Conservation (phyloP, 2,797 vertebrate species). For the Pteronotus mesoamericanus region DNA sequence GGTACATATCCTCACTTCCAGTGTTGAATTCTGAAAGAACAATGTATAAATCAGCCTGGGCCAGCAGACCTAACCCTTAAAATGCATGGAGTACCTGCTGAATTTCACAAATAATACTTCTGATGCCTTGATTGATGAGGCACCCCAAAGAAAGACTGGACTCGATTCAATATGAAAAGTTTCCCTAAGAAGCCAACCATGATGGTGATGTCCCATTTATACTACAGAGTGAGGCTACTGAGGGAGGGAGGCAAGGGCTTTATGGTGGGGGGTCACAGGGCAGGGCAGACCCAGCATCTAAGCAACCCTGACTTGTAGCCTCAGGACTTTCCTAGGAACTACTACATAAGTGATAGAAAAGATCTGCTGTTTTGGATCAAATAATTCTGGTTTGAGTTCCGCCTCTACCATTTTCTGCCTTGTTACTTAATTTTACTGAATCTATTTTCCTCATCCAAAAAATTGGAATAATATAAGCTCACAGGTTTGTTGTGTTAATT, state of each 20-base stretch:
- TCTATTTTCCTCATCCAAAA: constrained; percentile 2
- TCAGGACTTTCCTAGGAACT: not conserved
- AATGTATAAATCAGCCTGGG: not conserved
- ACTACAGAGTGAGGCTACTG: not conserved
- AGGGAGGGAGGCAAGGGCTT: not conserved
- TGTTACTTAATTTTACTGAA: constrained; percentile 22
- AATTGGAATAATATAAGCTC: not conserved
- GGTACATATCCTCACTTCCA: not conserved
- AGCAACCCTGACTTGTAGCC: not conserved
- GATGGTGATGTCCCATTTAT: not conserved
- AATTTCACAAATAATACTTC: not conserved
- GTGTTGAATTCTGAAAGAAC: not conserved
- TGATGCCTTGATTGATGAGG: not conserved
- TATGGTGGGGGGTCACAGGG: too few relatives aligned
- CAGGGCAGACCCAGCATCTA: not conserved
- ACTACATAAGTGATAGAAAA: not conserved
- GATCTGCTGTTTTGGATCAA: not conserved
- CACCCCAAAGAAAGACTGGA: not conserved
- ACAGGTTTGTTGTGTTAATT: not conserved
- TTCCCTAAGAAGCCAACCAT: not conserved
- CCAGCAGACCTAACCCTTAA: not conserved
- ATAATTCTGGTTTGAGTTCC: not conserved
- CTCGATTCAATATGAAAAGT: not conserved
- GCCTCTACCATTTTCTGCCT: not conserved
- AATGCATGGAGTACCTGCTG: not conserved